Conservation (phyloP, 1,140 invertebrate genomes). For the Danaus plexippus region DNA sequence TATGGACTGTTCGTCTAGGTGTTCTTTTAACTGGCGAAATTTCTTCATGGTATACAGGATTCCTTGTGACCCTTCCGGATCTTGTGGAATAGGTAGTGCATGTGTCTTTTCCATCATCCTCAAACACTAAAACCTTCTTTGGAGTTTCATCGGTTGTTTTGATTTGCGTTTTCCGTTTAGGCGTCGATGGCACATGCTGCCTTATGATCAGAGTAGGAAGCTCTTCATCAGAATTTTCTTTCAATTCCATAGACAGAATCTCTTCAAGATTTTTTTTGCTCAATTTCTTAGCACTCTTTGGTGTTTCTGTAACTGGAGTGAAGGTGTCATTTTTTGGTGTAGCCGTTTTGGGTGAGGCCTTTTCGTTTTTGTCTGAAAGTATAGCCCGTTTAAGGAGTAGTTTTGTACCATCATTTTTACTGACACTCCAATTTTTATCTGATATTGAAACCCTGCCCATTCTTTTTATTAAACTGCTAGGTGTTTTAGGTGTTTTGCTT, state of each 20-base stretch:
- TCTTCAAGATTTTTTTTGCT: slow-evolving; percentile 43
- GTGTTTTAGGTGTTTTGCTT: slow-evolving; percentile 49
- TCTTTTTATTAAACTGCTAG: slow-evolving; percentile 53
- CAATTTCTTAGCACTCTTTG: slow-evolving; percentile 38
- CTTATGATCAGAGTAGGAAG: slow-evolving; percentile 57
- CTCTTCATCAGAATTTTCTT: slow-evolving; percentile 60
- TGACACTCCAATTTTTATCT: slow-evolving; percentile 62
- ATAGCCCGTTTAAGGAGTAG: slow-evolving; percentile 66
- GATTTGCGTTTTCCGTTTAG: slow-evolving; percentile 44
- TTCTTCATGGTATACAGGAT: slow-evolving; percentile 40
- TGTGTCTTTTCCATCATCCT: slow-evolving; percentile 36
- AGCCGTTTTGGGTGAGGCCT: slow-evolving; percentile 38
- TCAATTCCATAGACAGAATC: slow-evolving; percentile 50
- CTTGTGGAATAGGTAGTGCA: slow-evolving; percentile 28
- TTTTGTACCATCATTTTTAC: slow-evolving; percentile 63
- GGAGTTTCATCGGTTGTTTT: slow-evolving; percentile 44
- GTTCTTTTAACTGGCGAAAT: slow-evolving; percentile 49
- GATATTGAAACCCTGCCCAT: slow-evolving; percentile 52
- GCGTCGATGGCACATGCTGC: slow-evolving; percentile 41
- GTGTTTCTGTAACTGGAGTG: slow-evolving; percentile 26
- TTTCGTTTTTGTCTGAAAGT: slow-evolving; percentile 54
- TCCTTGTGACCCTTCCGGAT: slow-evolving; percentile 36
- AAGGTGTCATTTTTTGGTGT: slow-evolving; percentile 33
- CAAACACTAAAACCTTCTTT: slow-evolving; percentile 52
- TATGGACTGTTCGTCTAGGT: slow-evolving; percentile 33